Evolutionary conservation across 2,113 vertebrate species (phyloP), one percentile per base, ranked within the genome.

Genomic region (Eublepharis macularius): DNA sequence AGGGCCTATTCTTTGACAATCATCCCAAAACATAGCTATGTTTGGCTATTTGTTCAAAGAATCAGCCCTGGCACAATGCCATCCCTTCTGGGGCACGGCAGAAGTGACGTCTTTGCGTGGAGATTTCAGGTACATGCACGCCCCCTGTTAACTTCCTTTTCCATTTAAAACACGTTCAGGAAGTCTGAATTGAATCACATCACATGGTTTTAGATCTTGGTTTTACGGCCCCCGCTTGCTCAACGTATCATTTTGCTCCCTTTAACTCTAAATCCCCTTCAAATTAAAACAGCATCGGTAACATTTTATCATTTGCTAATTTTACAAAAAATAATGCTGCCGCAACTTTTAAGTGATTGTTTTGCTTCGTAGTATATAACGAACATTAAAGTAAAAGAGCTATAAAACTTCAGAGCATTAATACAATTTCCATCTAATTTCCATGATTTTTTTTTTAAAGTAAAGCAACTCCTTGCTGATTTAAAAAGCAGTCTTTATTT

Each of bases 341-440:
- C 2, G 13, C 3, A 13, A n/a, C 0, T n/a, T 0, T 0, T 54
- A 60, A 0, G 26, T 86, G 21, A 86, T 80, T 29, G 41, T 0
- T 0, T 19, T 43, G 47, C 77, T 39, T 60, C 5, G 0, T 65
- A 9, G 74, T 47, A 39, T 0, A 2, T 66, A 86, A 34, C 69
- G 57, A 66, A 86, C 90, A 76, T 43, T 26, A 4, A 84, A 9
- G 65, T 89, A 1, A 29, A 60, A 1, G 26, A 66, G 60, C 2
- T 86, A 36, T 34, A 82, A 82, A 82, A 81, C 72, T 75, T 11
- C 29, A 85, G 45, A 70, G 3, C 77, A 45, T 91, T 34, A 76
- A 17, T 87, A 54, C 12, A 83, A 36, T 29, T 78, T 83, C 51
- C 1, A 2, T 69, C 12, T 34, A 83, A 6, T 21, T 88, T 84